Conservation (phyloP, 2,113 vertebrate genomes). For the Triplophysa dalaica region DNA sequence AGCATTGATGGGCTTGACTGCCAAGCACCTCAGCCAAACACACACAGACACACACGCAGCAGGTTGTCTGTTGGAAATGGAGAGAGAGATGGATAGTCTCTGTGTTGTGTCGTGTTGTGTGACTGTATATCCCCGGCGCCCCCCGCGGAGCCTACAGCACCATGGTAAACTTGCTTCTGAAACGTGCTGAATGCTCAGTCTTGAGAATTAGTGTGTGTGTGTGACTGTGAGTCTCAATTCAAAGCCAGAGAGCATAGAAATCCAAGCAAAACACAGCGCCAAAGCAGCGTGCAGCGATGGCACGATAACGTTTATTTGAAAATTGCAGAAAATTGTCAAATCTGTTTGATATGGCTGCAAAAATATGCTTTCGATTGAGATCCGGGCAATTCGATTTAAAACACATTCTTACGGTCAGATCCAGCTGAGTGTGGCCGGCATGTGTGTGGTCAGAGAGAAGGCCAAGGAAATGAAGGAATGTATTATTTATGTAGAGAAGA, state of each 20-base stretch:
- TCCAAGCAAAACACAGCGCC: conserved; percentile 10
- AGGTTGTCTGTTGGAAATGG: conserved; percentile 14
- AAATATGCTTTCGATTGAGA: conserved; percentile 5
- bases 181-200: conserved; percentile 44
- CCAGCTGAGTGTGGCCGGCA: not conserved
- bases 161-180: conserved; percentile 48
- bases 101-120: conserved; percentile 31
- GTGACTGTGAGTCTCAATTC: conserved; percentile 17
- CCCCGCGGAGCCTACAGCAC: conserved; percentile 34
- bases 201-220: conserved; percentile 35
- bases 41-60: conserved; percentile 44
- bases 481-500: conserved; percentile 40
- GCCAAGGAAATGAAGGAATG: conserved; percentile 23
- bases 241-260: conserved; percentile 20
- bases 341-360: not conserved
- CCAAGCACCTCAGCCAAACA: conserved; percentile 41
- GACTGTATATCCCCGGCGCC: conserved; percentile 14
- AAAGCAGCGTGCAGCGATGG: not conserved
- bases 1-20: conserved; percentile 36
- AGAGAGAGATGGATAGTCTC: conserved; percentile 25
- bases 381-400: conserved; percentile 4
- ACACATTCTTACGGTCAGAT: conserved; percentile 17
- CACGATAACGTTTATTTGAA: not conserved
- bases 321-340: not conserved
- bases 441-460: conserved; percentile 18